Evolutionary conservation across 2,888 invertebrate genomes (phyloP).

Genomic region (Scrobipalpa atriplicella): DNA sequence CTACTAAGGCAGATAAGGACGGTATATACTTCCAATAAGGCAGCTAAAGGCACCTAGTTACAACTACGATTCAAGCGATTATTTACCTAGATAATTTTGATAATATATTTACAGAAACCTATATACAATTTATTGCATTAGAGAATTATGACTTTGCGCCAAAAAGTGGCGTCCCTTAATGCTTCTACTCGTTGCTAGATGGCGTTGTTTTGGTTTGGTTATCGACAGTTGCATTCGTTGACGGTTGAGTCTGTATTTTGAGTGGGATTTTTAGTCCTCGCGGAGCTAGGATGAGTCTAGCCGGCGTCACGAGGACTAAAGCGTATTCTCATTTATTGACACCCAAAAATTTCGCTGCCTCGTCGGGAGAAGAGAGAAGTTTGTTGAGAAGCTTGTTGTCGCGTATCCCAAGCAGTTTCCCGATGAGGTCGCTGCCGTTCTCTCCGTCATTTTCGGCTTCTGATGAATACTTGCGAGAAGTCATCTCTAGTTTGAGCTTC

Average conservation of each 20-base stretch:
- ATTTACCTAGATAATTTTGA: background rate
- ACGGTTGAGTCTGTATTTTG: slow-evolving; percentile 43
- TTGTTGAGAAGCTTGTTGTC: slow-evolving; percentile 93
- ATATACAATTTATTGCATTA: slow-evolving; percentile 31
- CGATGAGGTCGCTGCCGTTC: slow-evolving; percentile 90
- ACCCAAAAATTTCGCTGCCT: slow-evolving; percentile 94
- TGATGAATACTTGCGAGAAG: slow-evolving; percentile 75
- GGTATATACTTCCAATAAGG: slow-evolving; percentile 69
- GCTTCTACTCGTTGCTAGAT: slow-evolving; percentile 59
- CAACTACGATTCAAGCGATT: slow-evolving; percentile 35
- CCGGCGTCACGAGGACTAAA: slow-evolving; percentile 77
- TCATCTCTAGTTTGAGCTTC: slow-evolving; percentile 76
- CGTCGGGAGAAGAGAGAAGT: slow-evolving; percentile 90
- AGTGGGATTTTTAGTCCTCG: slow-evolving; percentile 70
- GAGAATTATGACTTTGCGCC: slow-evolving; percentile 34
- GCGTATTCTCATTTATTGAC: slow-evolving; percentile 87
- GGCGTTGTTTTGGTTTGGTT: slow-evolving; percentile 57
- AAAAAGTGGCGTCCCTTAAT: slow-evolving; percentile 36
- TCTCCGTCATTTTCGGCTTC: slow-evolving; percentile 80
- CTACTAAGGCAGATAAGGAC: slow-evolving; percentile 72
- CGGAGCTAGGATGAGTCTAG: slow-evolving; percentile 73
- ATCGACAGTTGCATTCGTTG: slow-evolving; percentile 42
- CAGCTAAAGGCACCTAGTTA: slow-evolving; percentile 70
- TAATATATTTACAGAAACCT: slow-evolving; percentile 34
- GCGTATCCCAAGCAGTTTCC: slow-evolving; percentile 93